Conservation (phyloP, 2,888 invertebrate genomes). For the Drosophila nr. medialis region DNA sequence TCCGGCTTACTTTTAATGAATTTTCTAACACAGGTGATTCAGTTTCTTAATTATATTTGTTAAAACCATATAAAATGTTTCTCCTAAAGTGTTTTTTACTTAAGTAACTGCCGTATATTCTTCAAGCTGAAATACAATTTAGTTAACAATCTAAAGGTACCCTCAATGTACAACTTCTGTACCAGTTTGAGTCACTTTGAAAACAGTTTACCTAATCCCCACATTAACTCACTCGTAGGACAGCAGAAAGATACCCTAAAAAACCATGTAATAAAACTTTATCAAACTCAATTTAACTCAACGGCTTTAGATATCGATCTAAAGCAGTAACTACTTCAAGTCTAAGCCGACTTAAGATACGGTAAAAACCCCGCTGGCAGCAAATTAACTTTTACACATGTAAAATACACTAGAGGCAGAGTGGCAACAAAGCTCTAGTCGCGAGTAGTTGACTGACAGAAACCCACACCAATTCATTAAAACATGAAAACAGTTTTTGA, state of each 20-base stretch:
- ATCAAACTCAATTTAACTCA: conserved; percentile 53
- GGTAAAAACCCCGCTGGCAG: conserved; percentile 15
- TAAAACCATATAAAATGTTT: background rate
- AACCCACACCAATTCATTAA: background rate
- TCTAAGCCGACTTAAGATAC: conserved; percentile 38
- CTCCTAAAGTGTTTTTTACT: background rate
- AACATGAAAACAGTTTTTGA: background rate
- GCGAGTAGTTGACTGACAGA: background rate
- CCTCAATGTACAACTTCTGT: conserved; percentile 7
- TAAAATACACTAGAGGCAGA: conserved; percentile 14
- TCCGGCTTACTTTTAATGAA: background rate
- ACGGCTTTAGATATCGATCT: conserved; percentile 52
- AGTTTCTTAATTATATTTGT: background rate
- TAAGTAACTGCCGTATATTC: background rate
- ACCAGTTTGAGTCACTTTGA: conserved; percentile 7
- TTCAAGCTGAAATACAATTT: conserved; percentile 10
- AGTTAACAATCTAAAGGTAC: conserved; percentile 14
- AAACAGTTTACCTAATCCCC: conserved; percentile 31
- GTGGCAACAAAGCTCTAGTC: background rate
- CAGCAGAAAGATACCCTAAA: conserved; percentile 14
- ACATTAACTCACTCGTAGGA: conserved; percentile 24
- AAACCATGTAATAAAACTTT: conserved; percentile 49
- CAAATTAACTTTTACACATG: conserved; percentile 37
- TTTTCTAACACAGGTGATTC: background rate
- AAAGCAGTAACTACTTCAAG: conserved; percentile 32